phyloP scores from a whole-genome alignment of 2,888 invertebrate genomes.

The Allophyes oxyacanthae region DNA sequence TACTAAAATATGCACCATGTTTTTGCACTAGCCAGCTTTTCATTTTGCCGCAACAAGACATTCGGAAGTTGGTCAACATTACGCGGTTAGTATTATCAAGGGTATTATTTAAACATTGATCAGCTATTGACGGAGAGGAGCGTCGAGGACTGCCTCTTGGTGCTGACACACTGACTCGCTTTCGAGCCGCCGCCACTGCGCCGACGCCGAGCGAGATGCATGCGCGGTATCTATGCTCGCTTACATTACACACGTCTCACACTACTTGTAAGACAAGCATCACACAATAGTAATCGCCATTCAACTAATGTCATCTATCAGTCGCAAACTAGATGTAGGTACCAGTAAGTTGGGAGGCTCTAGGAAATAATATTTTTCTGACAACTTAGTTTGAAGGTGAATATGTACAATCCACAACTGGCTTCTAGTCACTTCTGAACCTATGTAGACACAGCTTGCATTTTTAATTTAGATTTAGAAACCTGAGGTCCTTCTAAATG shows the following conservation, averaged over 20 bases:
- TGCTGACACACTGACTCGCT: constrained; percentile 88
- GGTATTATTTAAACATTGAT: constrained; percentile 65
- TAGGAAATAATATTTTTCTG: no score
- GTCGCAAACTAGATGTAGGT: constrained; percentile 4
- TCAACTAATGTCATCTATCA: constrained; percentile 35
- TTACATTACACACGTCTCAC: constrained; percentile 39
- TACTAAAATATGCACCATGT: constrained; percentile 25
- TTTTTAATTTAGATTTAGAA: no score
- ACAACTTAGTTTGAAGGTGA: no score
- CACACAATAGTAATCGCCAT: constrained; percentile 50
- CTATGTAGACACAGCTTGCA: no score
- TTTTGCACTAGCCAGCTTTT: constrained; percentile 31
- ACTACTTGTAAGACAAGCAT: constrained; percentile 40
- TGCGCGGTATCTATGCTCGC: constrained; percentile 42
- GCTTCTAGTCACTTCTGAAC: no score
- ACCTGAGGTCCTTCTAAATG: no score
- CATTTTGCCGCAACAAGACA: constrained; percentile 28
- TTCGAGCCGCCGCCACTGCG: constrained; percentile 64
- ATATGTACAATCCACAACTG: no score
- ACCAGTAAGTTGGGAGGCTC: background rate
- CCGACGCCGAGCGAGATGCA: constrained; percentile 27
- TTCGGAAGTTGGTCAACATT: constrained; percentile 31
- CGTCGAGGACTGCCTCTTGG: constrained; percentile 53
- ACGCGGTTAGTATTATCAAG: constrained; percentile 44
- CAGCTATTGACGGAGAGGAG: constrained; percentile 62